A percentile compares a stretch with the other conserved stretches of the same genome.
phyloP scores from a whole-genome alignment of 2,888 invertebrate species.

The Aleiodes testaceus region DNA sequence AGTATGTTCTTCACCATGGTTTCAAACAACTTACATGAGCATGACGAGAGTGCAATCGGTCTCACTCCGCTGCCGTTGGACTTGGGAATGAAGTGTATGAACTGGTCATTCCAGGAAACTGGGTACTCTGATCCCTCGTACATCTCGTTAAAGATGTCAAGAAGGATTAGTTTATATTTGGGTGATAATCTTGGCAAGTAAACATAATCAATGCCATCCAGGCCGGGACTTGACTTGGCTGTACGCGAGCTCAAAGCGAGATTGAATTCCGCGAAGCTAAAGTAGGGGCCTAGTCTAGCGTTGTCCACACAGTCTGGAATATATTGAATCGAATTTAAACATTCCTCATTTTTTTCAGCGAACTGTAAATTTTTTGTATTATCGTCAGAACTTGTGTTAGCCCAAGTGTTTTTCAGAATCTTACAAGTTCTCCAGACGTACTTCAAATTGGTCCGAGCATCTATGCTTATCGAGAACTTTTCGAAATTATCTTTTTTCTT shows the following conservation, averaged over 20 bases:
- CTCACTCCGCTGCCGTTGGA: conserved; percentile 15
- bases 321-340: neutral
- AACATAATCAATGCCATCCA: conserved; percentile 46
- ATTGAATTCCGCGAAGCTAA: conserved; percentile 4
- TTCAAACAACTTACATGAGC: conserved; percentile 7
- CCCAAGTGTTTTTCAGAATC: conserved; percentile 43
- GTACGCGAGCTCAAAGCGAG: neutral
- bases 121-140: conserved; percentile 31
- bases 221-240: conserved; percentile 37
- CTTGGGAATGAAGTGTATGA: conserved; percentile 48
- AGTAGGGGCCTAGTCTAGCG: neutral
- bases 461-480: too few species aligned
- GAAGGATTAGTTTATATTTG: conserved; percentile 39
- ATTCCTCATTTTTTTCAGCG: neutral
- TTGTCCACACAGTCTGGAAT: neutral
- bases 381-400: conserved; percentile 23
- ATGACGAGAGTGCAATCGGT: neutral
- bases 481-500: too few species aligned
- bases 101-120: conserved; percentile 37
- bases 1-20: neutral
- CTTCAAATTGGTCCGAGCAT: neutral
- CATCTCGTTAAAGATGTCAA: conserved; percentile 48
- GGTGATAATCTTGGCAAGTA: conserved; percentile 34
- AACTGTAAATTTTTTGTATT: neutral
- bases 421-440: conserved; percentile 45